Base-by-base conservation (phyloP, 2,888 invertebrate genomes). In the Octodonta nipae region DNA sequence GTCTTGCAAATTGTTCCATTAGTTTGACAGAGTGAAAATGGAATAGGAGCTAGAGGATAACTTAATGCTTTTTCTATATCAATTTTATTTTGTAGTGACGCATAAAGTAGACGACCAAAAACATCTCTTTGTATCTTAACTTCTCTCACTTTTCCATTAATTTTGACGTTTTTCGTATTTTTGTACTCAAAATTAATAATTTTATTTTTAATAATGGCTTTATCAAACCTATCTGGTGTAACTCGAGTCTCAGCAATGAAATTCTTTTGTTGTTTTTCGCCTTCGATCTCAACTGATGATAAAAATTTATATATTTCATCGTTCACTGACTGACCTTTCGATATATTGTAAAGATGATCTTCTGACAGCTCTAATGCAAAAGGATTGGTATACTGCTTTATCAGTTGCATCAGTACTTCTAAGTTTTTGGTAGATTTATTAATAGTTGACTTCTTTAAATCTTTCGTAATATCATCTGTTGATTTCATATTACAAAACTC, bases 1-100 rank as follows among this genome's bases (percentile, higher is more conserved):
- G 41, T 49, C 32, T 46, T 47, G 32, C 38, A 43, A 36, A 49
- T 46, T 32, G 37, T 31, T 15, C 47, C 48, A 43, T 50, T 30
- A 8, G 32, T 12, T 35, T 50, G 48, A 37, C 42, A 46, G 13
- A 50, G 29, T 15, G 45, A 41, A 34, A 45, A 39, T 10, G 44
- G 32, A 28, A 48, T 36, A 7, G 43, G 20, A 20, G 20, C 36
- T 16, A 51, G 34, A 33, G 50, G 47, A 38, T 42, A 51, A 37
- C 33, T 38, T 22, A 50, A 37, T 31, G 38, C 40, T 42, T 46
- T 45, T 40, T 47, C 41, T 16, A 49, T 27, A 28, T 50, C n/a
- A n/a, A n/a, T n/a, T n/a, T n/a, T n/a, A n/a, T n/a, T n/a, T n/a
- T n/a, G n/a, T n/a, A n/a, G n/a, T n/a, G n/a, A n/a, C n/a, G n/a